phyloP scores from a whole-genome alignment of 2,113 vertebrate genomes.

The Strix aluco region DNA sequence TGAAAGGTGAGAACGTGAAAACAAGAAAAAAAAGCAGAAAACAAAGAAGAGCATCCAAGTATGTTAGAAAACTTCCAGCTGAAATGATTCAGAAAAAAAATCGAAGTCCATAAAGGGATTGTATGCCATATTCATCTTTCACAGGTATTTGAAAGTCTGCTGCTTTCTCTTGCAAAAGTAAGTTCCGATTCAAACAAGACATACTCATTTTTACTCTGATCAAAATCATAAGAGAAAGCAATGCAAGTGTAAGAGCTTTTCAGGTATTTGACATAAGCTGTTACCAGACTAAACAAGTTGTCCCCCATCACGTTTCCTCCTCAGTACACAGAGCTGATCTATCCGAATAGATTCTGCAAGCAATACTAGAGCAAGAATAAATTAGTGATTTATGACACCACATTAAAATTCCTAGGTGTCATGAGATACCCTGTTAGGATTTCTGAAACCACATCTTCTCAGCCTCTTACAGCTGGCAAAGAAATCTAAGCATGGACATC shows the following conservation, averaged over 20 bases:
- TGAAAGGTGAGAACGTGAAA: not conserved
- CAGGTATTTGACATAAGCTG: not conserved
- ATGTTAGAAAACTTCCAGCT: not conserved
- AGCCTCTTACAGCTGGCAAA: constrained; percentile 29
- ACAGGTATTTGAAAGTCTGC: not conserved
- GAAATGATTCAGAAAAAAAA: not conserved
- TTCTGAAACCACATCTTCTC: constrained; percentile 46
- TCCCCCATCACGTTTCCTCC: not conserved
- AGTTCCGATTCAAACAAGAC: not conserved
- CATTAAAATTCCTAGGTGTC: constrained; percentile 50
- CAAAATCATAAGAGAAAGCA: not conserved
- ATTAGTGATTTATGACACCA: constrained; percentile 28
- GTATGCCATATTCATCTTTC: not conserved
- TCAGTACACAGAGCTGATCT: not conserved
- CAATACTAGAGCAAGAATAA: constrained; percentile 39
- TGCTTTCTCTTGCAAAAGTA: not conserved
- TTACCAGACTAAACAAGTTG: not conserved
- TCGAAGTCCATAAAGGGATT: not conserved
- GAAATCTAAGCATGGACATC: constrained; percentile 28
- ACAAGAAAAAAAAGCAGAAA: not conserved
- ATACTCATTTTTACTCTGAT: not conserved
- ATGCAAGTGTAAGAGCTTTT: not conserved
- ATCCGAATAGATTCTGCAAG: constrained; percentile 31
- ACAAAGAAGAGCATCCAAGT: not conserved
- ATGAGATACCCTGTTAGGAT: constrained; percentile 29